Evolutionary conservation across 2,888 invertebrate species (phyloP), one percentile per base, ranked within the genome.

Genomic region (Cheilosia pagana): DNA sequence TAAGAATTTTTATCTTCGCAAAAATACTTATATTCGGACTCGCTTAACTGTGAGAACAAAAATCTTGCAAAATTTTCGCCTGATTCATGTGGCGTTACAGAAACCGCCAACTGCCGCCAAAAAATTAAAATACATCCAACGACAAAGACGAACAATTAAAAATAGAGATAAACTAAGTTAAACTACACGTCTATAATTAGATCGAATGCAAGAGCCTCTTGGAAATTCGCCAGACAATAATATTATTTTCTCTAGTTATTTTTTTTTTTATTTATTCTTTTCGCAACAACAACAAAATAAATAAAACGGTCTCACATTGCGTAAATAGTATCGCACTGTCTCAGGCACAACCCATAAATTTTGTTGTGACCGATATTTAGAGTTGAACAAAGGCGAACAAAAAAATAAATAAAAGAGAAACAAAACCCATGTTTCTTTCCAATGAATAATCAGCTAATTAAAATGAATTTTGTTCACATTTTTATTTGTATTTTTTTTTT

Each of bases 371-470:
- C 78, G 83, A 83, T 74, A 79, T 83, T 79, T 59, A 23, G 35
- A 78, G 41, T 60, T 28, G 12, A 75, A 75, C 45, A 65, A 60
- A 71, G 23, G 50, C 25, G 53, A 53, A 55, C 28, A 52, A 52
- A 60, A 59, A 72, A 67, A 55, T 2, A 55, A 65, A 65, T 55
- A 65, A 31, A 50, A n/a, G n/a, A n/a, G n/a, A n/a, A n/a, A n/a
- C n/a, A n/a, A n/a, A n/a, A n/a, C n/a, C n/a, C 67, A 14, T 14
- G 6, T 55, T 39, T 68, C 45, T 45, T 50, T 78, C 53, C 53
- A 67, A 43, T 50, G 57, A 82, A 63, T 78, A 63, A 78, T 83
- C 78, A 78, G 74, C 50, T 72, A 78, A 83, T 74, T 83, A 74
- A 83, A 74, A 25, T 63, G n/a, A 28, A 50, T 45, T 63, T 59